Conservation (phyloP, 2,113 vertebrate genomes). For the Pionites leucogaster region DNA sequence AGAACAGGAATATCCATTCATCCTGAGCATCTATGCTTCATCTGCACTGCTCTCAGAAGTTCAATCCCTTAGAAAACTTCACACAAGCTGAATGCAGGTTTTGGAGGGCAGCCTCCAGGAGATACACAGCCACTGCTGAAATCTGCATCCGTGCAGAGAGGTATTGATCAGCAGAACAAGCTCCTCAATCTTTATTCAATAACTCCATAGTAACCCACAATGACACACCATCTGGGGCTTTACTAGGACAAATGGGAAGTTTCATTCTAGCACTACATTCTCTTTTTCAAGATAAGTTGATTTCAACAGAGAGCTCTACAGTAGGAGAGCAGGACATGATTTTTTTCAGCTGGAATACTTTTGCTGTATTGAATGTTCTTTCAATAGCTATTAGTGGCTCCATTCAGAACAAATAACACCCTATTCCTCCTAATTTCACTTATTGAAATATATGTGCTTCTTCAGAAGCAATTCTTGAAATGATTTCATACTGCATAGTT, state of each 20-base stretch:
- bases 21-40: not conserved
- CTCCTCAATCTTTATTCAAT: conserved; percentile 5
- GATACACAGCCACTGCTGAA: not conserved
- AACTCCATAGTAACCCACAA: conserved; percentile 23
- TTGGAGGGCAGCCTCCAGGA: not conserved
- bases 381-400: not conserved
- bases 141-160: not conserved
- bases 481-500: not conserved
- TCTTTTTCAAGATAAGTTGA: not conserved
- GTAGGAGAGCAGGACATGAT: fast-evolving
- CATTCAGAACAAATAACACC: not conserved
- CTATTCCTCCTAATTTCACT: not conserved
- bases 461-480: not conserved
- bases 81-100: not conserved
- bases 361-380: not conserved
- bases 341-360: not conserved
- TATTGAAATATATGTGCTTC: not conserved
- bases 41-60: not conserved
- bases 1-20: not conserved
- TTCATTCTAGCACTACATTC: not conserved
- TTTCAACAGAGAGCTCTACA: not conserved
- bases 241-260: not conserved
- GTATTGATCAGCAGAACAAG: conserved; percentile 14
- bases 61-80: not conserved
- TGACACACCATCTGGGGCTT: not conserved